phyloP scores from a whole-genome alignment of 30 jellyfish, hydroid and myxozoan genomes.

The Aurelia aurita complex sp. Pacific region DNA sequence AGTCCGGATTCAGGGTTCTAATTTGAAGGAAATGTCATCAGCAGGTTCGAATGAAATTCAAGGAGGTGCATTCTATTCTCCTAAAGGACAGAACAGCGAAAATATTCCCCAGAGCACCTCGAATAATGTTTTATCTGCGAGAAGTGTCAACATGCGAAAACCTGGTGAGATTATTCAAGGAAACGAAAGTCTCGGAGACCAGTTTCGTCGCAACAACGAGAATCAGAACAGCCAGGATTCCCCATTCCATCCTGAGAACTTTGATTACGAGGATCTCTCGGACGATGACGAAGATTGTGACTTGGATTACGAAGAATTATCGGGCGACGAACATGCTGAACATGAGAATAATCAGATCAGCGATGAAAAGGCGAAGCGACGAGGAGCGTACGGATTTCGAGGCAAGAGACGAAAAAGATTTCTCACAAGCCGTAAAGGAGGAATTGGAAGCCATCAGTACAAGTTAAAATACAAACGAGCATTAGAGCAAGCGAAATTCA shows the following conservation, averaged over 20 bases:
- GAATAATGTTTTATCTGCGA: neutral
- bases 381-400: constrained; percentile 5
- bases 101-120: neutral
- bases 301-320: constrained; percentile 41
- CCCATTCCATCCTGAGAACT: neutral
- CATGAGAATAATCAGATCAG: constrained; percentile 29
- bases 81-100: constrained; percentile 1
- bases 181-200: neutral
- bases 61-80: constrained; percentile 3
- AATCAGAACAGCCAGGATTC: neutral
- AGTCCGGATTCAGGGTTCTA: constrained; percentile 85
- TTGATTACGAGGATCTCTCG: constrained; percentile 40
- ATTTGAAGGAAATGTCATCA: constrained; percentile 14
- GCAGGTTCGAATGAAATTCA: constrained; percentile 5
- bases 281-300: constrained; percentile 62
- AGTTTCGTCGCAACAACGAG: neutral
- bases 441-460: constrained; percentile 32
- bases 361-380: constrained; percentile 11
- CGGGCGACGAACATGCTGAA: constrained; percentile 49
- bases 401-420: constrained; percentile 22
- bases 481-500: constrained; percentile 52
- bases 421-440: constrained; percentile 17
- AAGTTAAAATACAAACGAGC: constrained; percentile 54
- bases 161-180: neutral
- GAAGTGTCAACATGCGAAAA: neutral